phyloP scores from a whole-genome alignment of 2,113 vertebrate genomes.

The Pipra filicauda region DNA sequence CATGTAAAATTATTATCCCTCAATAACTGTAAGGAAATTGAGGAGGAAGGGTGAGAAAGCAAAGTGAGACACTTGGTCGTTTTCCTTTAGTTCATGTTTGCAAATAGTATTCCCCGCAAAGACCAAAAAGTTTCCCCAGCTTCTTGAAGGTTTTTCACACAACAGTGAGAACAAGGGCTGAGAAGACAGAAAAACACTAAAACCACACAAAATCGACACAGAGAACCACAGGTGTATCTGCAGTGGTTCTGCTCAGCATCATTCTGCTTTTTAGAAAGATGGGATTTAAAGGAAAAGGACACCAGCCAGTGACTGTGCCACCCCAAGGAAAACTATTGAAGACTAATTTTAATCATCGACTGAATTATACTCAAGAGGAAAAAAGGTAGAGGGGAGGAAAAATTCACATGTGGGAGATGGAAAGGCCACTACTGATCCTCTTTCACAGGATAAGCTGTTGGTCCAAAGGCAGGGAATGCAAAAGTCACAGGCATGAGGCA shows the following conservation, averaged over 20 bases:
- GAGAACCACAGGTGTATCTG: not conserved
- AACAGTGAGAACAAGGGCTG: not conserved
- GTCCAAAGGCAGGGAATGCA: conserved; percentile 33
- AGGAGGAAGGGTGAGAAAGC: not conserved
- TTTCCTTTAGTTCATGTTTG: not conserved
- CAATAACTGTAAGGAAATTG: not conserved
- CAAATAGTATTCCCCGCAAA: not conserved
- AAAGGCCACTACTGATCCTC: not conserved
- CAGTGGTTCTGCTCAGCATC: not conserved
- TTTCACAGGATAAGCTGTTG: conserved; percentile 43
- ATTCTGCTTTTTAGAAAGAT: not conserved
- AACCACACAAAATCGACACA: not conserved
- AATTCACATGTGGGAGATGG: not conserved
- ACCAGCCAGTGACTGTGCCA: not conserved
- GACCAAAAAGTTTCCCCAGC: not conserved
- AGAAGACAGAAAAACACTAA: not conserved
- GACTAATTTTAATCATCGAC: not conserved
- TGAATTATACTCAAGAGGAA: not conserved
- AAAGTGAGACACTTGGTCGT: not conserved
- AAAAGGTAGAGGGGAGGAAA: not conserved
- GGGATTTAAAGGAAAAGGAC: not conserved
- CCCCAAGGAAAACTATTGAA: conserved; percentile 12
- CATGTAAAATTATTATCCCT: not conserved
- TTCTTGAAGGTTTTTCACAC: not conserved
- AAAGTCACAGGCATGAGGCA: not conserved